Conservation (phyloP, 2,113 vertebrate species). For the Herpailurus yagouaroundi region DNA sequence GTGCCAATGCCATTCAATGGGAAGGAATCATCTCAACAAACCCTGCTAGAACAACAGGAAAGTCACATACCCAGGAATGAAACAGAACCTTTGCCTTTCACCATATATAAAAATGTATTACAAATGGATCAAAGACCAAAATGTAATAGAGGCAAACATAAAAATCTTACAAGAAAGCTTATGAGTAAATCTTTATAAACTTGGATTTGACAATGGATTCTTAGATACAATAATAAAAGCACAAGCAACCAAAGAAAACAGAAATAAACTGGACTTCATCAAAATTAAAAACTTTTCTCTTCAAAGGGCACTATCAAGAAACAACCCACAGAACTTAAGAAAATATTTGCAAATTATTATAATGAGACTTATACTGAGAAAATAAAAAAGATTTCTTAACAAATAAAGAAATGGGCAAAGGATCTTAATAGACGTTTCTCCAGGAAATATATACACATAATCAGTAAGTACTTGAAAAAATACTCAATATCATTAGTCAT, state of each 20-base stretch:
- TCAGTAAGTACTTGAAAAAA: background rate
- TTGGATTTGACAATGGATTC: background rate
- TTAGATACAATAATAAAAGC: background rate
- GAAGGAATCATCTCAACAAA: background rate
- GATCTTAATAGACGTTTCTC: background rate
- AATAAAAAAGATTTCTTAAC: background rate
- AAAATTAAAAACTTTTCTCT: background rate
- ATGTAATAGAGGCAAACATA: background rate
- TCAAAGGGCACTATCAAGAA: background rate
- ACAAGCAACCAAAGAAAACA: background rate
- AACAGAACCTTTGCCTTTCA: background rate
- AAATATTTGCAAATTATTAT: background rate
- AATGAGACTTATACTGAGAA: background rate
- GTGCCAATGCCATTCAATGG: background rate
- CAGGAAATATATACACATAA: background rate
- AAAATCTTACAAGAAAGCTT: background rate
- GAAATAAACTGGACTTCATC: background rate
- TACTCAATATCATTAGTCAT: background rate
- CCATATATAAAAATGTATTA: background rate
- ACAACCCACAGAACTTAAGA: background rate
- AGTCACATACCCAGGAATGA: background rate
- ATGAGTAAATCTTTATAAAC: background rate
- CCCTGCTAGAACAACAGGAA: background rate
- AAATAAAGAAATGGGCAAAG: background rate
- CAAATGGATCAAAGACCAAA: background rate